Evolutionary conservation across 2,113 vertebrate species (phyloP).

Genomic region (Micronycteris hirsuta): DNA sequence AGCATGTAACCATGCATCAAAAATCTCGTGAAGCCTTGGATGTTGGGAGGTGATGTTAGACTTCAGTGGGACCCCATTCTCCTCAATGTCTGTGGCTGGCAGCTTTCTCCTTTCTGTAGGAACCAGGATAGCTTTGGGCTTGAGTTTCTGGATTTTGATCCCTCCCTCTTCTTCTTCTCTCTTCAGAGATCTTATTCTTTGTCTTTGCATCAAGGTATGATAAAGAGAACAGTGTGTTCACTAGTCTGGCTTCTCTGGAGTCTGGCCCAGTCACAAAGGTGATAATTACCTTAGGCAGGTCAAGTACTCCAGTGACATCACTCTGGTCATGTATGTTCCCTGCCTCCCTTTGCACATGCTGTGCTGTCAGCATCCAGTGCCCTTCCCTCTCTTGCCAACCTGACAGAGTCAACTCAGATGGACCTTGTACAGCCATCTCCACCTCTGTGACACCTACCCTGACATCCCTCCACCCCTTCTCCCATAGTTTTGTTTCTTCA

Average conservation of each 20-base stretch:
- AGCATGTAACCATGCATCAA: neutral
- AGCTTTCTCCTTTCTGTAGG: neutral
- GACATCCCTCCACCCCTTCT: neutral
- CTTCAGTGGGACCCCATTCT: neutral
- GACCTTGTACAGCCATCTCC: fast-evolving
- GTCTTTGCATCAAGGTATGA: neutral
- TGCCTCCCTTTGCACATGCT: neutral
- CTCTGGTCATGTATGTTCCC: neutral
- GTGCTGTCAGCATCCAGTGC: neutral
- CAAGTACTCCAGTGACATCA: neutral
- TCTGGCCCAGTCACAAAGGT: neutral
- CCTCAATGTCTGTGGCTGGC: neutral
- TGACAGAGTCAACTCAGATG: neutral
- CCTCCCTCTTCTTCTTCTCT: neutral
- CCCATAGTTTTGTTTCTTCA: neutral
- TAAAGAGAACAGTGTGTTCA: neutral
- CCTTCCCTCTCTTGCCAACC: neutral
- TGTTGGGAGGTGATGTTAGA: neutral
- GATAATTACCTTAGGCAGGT: neutral
- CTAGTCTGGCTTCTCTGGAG: neutral
- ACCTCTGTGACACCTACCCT: neutral
- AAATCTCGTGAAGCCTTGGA: neutral
- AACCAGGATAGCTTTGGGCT: neutral
- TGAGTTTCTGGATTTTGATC: neutral
- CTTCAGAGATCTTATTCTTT: neutral